Base-by-base conservation (phyloP, 2,113 vertebrate genomes). In the Sceloporus tristichus region DNA sequence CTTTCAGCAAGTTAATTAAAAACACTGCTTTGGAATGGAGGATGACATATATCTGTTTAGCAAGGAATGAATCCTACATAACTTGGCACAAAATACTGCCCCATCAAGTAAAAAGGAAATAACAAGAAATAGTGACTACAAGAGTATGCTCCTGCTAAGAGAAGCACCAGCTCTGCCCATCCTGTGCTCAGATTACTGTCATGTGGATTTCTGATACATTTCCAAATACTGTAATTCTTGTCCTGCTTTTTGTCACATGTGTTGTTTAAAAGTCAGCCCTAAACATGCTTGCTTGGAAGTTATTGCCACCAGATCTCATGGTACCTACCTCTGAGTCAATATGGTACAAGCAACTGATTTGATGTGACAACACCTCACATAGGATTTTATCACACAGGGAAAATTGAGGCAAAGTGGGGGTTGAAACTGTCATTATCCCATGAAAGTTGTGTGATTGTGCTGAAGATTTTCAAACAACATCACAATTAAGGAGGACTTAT, bases 1-100 rank as follows among this genome's bases (percentile, higher is more conserved):
- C 92, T 93, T 82, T 75, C 86, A 75, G 86, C 27, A 76, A 87
- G 54, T 87, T 87, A 87, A 87, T 87, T 87, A 66, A 82, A 87
- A 87, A 48, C 56, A 34, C 53, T 82, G 54, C 40, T 62, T 82
- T 81, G 19, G 70, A 87, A 82, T 82, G 56, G 86, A 34, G 40
- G 3, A 87, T 65, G 54, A 65, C 29, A 75, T 59, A 75, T n/a
- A 86, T 34, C 29, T 78, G 85, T 68, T n/a, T 66, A 86, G 74
- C 25, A 68, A 85, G 27, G 25, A 65, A 25, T 74, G 34, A 87
- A 74, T 91, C 78, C 83, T 73, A 91, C 90, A 5, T 10, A 65
- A 78, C 89, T 79, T 90, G 76, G 56, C 92, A 90, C 91, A 48
- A 8, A 59, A 0, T 2, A 29, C 40, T 91, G 65, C 83, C 88